Conservation (phyloP, 2,888 invertebrate genomes). For the Rhingia rostrata region DNA sequence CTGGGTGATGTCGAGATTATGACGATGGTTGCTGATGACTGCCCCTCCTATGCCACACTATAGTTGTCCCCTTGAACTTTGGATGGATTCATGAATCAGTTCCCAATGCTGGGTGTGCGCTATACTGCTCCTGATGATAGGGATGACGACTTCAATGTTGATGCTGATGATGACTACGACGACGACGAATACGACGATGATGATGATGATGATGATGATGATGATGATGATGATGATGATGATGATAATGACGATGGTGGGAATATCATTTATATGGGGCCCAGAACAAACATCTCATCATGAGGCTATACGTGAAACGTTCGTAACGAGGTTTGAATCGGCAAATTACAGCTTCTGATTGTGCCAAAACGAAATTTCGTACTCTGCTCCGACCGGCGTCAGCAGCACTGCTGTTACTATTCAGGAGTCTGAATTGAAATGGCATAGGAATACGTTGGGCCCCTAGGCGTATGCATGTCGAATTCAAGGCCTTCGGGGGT, state of each 20-base stretch:
- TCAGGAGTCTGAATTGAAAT: slow-evolving; percentile 68
- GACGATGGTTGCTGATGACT: slow-evolving; percentile 40
- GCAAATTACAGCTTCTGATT: slow-evolving; percentile 78
- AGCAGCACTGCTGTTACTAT: slow-evolving; percentile 41
- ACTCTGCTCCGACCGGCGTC: slow-evolving; percentile 37
- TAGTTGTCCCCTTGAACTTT: slow-evolving; percentile 37
- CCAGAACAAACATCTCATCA: slow-evolving; percentile 77
- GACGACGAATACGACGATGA: slow-evolving; percentile 10
- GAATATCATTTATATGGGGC: slow-evolving; percentile 73
- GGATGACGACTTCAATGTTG: slow-evolving; percentile 28
- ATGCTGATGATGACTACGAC: slow-evolving; percentile 22
- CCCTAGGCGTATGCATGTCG: slow-evolving; percentile 72
- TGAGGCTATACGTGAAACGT: slow-evolving; percentile 77
- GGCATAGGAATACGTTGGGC: slow-evolving; percentile 62
- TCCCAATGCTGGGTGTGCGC: slow-evolving; percentile 22
- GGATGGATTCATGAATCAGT: slow-evolving; percentile 61
- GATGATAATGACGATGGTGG: slow-evolving; percentile 68
- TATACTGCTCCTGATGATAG: slow-evolving; percentile 12
- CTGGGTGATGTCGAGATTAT: slow-evolving; percentile 54
- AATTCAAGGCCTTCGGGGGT: slow-evolving; percentile 55
- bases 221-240: slow-evolving; percentile 34
- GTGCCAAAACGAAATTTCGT: slow-evolving; percentile 75
- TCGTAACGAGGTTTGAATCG: slow-evolving; percentile 78
- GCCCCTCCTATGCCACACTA: background rate
- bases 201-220: slow-evolving; percentile 36